Conservation (phyloP, 2,797 vertebrate genomes). For the Hemitrygon akajei region DNA sequence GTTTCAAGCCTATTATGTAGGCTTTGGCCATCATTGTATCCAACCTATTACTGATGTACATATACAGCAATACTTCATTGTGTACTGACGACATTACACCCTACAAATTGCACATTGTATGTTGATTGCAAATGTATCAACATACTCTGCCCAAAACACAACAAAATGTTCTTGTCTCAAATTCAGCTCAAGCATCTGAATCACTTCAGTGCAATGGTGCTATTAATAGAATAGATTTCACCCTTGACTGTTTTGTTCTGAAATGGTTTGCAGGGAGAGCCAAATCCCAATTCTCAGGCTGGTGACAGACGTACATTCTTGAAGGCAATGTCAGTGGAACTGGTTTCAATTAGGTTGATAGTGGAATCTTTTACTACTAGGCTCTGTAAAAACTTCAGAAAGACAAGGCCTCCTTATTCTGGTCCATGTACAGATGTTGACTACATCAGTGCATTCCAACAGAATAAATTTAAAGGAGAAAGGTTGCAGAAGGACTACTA, state of each 20-base stretch:
- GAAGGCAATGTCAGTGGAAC: background rate
- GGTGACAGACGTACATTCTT: background rate
- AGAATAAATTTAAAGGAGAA: background rate
- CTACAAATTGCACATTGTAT: background rate
- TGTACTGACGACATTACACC: too few species aligned
- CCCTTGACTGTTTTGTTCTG: background rate
- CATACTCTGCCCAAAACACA: background rate
- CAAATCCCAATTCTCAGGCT: background rate
- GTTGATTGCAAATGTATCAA: background rate
- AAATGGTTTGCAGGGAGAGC: background rate
- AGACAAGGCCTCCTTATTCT: background rate
- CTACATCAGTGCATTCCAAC: constrained; percentile 10
- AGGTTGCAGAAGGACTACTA: background rate
- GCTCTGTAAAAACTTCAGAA: background rate
- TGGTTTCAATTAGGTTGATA: background rate
- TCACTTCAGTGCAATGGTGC: background rate
- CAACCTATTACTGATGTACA: background rate
- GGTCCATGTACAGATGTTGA: constrained; percentile 20
- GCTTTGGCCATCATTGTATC: background rate
- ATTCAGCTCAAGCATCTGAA: background rate
- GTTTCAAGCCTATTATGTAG: too few species aligned
- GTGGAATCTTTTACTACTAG: background rate
- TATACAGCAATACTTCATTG: background rate
- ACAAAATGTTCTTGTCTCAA: background rate
- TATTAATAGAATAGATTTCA: background rate